Evolutionary conservation across 2,113 vertebrate species (phyloP).

Genomic region (Neomonachus schauinslandi): DNA sequence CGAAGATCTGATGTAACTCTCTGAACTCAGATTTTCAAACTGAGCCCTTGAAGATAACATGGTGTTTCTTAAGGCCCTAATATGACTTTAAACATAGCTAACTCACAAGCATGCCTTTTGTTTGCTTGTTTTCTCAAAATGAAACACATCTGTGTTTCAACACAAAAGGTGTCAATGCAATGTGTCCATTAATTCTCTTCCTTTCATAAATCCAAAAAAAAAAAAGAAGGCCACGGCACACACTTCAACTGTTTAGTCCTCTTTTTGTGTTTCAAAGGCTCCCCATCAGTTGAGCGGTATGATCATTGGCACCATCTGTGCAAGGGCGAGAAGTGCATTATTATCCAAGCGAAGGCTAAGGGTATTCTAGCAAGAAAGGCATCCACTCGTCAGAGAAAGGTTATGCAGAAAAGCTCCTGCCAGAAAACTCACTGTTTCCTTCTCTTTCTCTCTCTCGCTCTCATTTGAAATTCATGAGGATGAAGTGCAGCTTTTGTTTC

Average conservation of each 20-base stretch:
- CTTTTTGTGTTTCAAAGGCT: slow-evolving; percentile 36
- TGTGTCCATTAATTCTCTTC: slow-evolving; percentile 37
- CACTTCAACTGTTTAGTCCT: not conserved
- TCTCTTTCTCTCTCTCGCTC: not conserved
- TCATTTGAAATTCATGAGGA: slow-evolving; percentile 88
- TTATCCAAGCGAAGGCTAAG: slow-evolving; percentile 29
- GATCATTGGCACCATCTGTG: slow-evolving; percentile 25
- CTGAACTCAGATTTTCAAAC: not conserved
- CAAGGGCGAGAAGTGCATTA: not conserved
- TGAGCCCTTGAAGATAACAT: not conserved
- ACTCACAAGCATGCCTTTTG: not conserved
- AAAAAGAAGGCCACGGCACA: not conserved
- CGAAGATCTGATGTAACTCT: not conserved
- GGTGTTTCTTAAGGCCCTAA: not conserved
- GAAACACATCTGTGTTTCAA: not conserved
- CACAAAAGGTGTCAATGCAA: not conserved
- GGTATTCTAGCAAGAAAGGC: slow-evolving; percentile 63
- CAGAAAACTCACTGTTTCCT: slow-evolving; percentile 65
- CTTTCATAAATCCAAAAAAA: not conserved
- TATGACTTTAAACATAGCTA: not conserved
- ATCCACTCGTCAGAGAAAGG: slow-evolving; percentile 69
- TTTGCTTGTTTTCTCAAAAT: slow-evolving; percentile 35
- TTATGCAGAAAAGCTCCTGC: slow-evolving; percentile 71
- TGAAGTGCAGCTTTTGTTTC: slow-evolving; percentile 85
- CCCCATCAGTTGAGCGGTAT: not conserved